Percentiles rank a stretch among this genome's conserved stretches.
phyloP scores from a whole-genome alignment of 2,113 vertebrate genomes.

The Chiloscyllium plagiosum region DNA sequence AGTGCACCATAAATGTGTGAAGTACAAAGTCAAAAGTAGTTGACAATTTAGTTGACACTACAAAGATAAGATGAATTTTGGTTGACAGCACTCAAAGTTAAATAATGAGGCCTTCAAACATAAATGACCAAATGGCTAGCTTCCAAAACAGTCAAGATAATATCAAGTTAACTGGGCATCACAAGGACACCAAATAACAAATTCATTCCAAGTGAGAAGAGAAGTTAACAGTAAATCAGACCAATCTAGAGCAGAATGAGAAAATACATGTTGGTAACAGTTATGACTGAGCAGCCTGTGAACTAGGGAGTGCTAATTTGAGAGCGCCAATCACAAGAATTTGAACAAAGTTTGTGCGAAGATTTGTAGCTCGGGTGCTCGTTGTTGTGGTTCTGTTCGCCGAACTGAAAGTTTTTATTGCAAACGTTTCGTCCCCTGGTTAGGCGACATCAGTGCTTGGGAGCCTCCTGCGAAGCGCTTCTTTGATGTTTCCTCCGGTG shows the following conservation, averaged over 20 bases:
- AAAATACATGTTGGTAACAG: too few species aligned
- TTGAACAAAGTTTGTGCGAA: too few species aligned
- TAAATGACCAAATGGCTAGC: not conserved
- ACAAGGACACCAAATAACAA: not conserved
- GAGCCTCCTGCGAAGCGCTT: too few species aligned
- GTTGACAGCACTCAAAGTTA: not conserved
- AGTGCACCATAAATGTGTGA: not conserved
- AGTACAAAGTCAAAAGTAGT: not conserved
- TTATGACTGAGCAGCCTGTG: not conserved
- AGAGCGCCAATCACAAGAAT: not conserved
- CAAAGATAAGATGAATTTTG: not conserved
- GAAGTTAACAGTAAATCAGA: too few species aligned
- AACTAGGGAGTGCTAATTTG: not conserved
- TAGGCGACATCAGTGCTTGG: too few species aligned
- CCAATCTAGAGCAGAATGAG: too few species aligned
- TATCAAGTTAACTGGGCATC: not conserved
- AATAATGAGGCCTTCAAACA: not conserved
- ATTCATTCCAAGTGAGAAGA: not conserved
- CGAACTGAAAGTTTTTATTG: too few species aligned
- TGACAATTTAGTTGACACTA: not conserved
- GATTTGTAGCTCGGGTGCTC: too few species aligned
- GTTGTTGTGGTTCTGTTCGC: too few species aligned
- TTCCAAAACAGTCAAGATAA: not conserved
- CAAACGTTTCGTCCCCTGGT: too few species aligned
- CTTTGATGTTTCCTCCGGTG: too few species aligned